Conservation (phyloP, 2,888 invertebrate genomes). For the Patella caerulea region DNA sequence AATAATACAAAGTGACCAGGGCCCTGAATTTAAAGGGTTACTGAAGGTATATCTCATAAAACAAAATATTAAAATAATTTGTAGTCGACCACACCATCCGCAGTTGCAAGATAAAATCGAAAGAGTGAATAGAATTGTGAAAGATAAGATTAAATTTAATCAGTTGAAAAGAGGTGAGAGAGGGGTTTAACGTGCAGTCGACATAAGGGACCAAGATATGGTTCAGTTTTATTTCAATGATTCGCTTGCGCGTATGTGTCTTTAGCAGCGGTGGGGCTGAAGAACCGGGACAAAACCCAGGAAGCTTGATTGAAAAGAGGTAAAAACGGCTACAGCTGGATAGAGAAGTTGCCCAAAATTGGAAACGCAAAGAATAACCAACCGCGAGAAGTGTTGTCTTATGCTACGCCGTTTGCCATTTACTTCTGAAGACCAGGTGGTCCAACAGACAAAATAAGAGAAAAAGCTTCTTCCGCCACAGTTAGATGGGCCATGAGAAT, state of each 20-base stretch:
- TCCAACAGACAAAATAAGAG: too few species aligned
- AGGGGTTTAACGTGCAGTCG: neutral
- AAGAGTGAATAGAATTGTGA: neutral
- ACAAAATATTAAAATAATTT: slow-evolving; percentile 1
- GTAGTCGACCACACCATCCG: slow-evolving; percentile 15
- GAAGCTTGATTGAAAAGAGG: neutral
- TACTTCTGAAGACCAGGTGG: neutral
- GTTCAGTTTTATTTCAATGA: too few species aligned
- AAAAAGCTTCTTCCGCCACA: too few species aligned
- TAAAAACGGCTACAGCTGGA: neutral
- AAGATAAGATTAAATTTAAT: neutral
- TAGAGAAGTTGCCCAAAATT: neutral
- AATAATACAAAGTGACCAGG: slow-evolving; percentile 16
- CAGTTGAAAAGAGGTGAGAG: neutral
- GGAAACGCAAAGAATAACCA: neutral
- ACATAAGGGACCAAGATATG: too few species aligned
- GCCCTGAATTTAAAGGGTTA: slow-evolving; percentile 13
- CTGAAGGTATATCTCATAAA: neutral
- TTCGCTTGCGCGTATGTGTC: too few species aligned
- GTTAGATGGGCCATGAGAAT: too few species aligned
- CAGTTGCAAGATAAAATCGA: slow-evolving; percentile 21
- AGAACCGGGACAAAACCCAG: neutral
- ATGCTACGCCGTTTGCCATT: neutral
- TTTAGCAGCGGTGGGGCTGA: neutral
- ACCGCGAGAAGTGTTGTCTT: neutral